A percentile compares a stretch with the other conserved stretches of the same genome.
Conservation (phyloP, 92 coral and sea anemone species). For the Plumapathes pennacea region DNA sequence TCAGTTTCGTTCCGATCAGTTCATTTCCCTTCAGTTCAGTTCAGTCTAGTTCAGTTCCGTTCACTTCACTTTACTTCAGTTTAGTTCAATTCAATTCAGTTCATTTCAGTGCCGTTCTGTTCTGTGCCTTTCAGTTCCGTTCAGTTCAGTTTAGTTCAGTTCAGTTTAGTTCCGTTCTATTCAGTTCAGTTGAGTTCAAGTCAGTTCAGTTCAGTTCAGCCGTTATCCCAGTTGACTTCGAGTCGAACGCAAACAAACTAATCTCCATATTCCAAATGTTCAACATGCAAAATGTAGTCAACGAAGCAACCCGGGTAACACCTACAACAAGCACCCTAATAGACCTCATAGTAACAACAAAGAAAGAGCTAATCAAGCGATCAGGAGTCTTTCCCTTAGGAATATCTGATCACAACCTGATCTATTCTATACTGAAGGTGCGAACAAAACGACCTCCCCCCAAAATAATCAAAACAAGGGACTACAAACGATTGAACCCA, state of each 20-base stretch:
- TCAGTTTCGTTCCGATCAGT: too few relatives aligned
- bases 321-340: constrained; percentile 10
- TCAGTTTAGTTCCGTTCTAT: too few relatives aligned
- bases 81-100: too few relatives aligned
- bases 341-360: constrained; percentile 24
- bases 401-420: constrained; percentile 18
- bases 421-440: constrained; percentile 17
- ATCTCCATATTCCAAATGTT: constrained; percentile 11
- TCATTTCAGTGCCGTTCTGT: too few relatives aligned
- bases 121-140: too few relatives aligned
- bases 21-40: too few relatives aligned
- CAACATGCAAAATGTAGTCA: constrained; percentile 29
- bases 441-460: constrained; percentile 39
- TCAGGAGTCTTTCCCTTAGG: constrained; percentile 19
- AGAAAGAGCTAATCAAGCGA: constrained; percentile 1
- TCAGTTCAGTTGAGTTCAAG: too few relatives aligned
- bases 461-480: constrained; percentile 9
- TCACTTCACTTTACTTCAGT: too few relatives aligned
- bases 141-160: too few relatives aligned
- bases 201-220: too few relatives aligned
- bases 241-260: constrained; percentile 7
- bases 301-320: constrained; percentile 20
- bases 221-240: too few relatives aligned
- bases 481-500: constrained; percentile 16
- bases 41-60: too few relatives aligned